Percentiles rank a stretch among this genome's conserved stretches.
Evolutionary conservation across 2,113 vertebrate genomes (phyloP).

Genomic region (Neopipo cinnamomea): DNA sequence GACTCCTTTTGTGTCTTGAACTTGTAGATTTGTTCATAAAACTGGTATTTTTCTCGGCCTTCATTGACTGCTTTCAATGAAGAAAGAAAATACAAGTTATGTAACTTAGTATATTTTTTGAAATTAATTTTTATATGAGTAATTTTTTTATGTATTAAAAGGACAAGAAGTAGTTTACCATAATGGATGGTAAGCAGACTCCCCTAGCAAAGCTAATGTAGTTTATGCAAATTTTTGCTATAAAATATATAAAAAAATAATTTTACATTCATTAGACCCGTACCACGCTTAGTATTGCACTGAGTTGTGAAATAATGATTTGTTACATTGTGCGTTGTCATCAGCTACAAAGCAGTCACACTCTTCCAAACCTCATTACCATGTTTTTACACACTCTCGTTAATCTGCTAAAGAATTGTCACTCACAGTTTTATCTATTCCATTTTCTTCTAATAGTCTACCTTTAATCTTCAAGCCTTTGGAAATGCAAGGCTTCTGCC

Average conservation of each 20-base stretch:
- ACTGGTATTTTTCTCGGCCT: not conserved
- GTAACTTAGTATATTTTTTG: not conserved
- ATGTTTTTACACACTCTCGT: not conserved
- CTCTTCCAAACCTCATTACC: not conserved
- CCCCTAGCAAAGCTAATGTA: not conserved
- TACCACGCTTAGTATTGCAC: not conserved
- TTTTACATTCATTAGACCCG: constrained; percentile 3
- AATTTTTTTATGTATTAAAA: not conserved
- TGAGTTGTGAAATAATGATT: not conserved
- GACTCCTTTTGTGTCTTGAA: not conserved
- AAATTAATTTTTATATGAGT: not conserved
- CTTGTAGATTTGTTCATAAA: not conserved
- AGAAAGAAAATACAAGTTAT: not conserved
- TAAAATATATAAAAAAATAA: constrained; percentile 2
- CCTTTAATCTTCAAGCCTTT: not conserved
- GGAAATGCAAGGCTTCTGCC: not conserved
- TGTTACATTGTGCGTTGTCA: not conserved
- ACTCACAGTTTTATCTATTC: not conserved
- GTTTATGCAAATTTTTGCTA: not conserved
- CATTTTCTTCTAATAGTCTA: not conserved
- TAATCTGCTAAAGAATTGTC: not conserved
- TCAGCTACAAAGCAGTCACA: not conserved
- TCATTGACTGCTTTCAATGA: not conserved
- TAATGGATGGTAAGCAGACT: not conserved
- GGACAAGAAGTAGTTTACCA: not conserved